A percentile compares a stretch with the other conserved stretches of the same genome.
phyloP scores from a whole-genome alignment of 2,113 vertebrate species.

The Brachirus orientalis region DNA sequence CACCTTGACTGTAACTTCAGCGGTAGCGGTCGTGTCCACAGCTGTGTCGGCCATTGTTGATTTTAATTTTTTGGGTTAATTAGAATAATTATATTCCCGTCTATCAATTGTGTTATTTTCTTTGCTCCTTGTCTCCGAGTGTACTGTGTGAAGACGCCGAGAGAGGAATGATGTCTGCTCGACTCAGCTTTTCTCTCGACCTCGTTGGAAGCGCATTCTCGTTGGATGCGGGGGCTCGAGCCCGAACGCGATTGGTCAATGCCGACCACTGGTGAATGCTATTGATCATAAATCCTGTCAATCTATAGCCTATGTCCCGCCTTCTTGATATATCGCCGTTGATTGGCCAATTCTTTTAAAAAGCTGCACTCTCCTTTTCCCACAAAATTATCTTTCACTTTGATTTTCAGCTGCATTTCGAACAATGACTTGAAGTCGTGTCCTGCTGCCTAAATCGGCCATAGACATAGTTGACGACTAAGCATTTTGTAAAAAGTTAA shows the following conservation, averaged over 20 bases:
- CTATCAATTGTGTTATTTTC: conserved; percentile 19
- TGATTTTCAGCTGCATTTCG: conserved; percentile 23
- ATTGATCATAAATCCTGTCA: conserved; percentile 51
- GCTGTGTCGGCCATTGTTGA: conserved; percentile 83
- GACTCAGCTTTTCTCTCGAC: conserved; percentile 73
- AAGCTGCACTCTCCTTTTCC: conserved; percentile 36
- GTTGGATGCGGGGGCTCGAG: conserved; percentile 55
- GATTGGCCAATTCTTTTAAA: conserved; percentile 76
- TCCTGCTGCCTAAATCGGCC: neutral
- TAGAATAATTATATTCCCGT: conserved; percentile 45
- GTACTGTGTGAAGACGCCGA: conserved; percentile 58
- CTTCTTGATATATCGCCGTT: conserved; percentile 3
- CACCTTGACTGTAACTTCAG: conserved; percentile 85
- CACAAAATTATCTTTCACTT: conserved; percentile 18
- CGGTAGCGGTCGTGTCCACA: conserved; percentile 79
- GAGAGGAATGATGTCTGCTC: conserved; percentile 76
- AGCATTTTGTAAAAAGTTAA: conserved; percentile 8
- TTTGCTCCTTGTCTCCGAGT: conserved; percentile 50
- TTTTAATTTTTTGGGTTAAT: conserved; percentile 42
- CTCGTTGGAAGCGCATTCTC: conserved; percentile 70
- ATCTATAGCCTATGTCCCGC: conserved; percentile 21
- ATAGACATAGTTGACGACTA: neutral
- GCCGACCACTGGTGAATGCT: neutral
- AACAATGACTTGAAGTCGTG: conserved; percentile 27
- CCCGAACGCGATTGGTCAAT: conserved; percentile 57